Conservation (phyloP, 2,797 vertebrate species). For the Clarias platycephalus region DNA sequence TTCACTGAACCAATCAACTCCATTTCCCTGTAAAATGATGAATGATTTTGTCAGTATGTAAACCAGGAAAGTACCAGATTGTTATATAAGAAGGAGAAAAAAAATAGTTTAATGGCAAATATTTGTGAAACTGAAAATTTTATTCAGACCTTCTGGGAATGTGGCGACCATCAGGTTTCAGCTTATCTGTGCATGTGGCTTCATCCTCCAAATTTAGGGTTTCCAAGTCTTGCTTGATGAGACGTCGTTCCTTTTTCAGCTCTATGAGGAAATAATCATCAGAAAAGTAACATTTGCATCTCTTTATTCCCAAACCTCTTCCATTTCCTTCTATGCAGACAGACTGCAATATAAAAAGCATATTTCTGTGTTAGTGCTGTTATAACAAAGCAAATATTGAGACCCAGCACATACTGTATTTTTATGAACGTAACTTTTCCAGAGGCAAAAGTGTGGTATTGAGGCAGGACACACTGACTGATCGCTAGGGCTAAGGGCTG, state of each 20-base stretch:
- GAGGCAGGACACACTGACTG: not conserved
- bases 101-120: not conserved
- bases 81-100: not conserved
- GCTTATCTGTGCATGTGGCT: slow-evolving; percentile 1
- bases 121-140: not conserved
- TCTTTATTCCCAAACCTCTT: not conserved
- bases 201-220: not conserved
- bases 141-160: slow-evolving; percentile 33
- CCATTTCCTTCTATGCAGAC: too few relatives aligned
- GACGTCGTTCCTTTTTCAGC: slow-evolving; percentile 67
- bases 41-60: too few relatives aligned
- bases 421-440: too few relatives aligned
- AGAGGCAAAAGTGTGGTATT: not conserved
- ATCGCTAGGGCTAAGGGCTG: not conserved
- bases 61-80: not conserved
- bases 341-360: not conserved
- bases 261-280: slow-evolving; percentile 59
- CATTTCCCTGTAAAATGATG: slow-evolving; percentile 27
- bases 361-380: not conserved
- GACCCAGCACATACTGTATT: not conserved
- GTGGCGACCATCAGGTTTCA: slow-evolving; percentile 7
- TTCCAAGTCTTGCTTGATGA: slow-evolving; percentile 69
- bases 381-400: not conserved
- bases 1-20: not conserved
- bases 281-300: not conserved